Base-by-base conservation (phyloP, 1,140 invertebrate species). In the Cheumatopsyche charites region DNA sequence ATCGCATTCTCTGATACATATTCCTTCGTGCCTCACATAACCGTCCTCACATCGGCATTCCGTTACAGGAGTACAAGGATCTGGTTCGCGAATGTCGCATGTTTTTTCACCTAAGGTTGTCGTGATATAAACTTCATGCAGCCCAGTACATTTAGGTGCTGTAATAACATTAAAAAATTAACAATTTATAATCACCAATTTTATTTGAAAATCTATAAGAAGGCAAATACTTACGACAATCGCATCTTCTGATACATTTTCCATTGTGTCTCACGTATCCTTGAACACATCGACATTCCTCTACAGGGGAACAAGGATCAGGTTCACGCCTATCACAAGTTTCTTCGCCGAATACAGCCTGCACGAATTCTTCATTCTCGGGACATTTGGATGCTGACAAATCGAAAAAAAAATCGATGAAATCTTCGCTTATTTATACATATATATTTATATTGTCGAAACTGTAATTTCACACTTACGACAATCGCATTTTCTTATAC, bases 1-100 rank as follows among this genome's bases (percentile, higher is more conserved):
- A 21, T 47, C n/a, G 17, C 42, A 47, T 45, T 6, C 3, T 23
- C 11, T 66, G 13, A 66, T 66, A 19, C 63, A 66, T 26, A 4
- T 66, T 42, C 42, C 42, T 47, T 66, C 42, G 41, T 66, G 19
- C 21, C 63, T 66, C 6, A 66, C 63, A 23, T 19, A 66, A 17
- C 63, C 63, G 12, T 19, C 12, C 19, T n/a, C 19, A 45, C 63
- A 66, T 15, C 63, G 63, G 23, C 63, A 66, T 47, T 66, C 63
- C 7, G 6, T 66, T 11, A 66, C 63, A 9, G 63, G 63, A 11
- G 6, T 4, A 23, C 36, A 45, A 17, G 42, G 25, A 36, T 12
- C 19, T 15, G 47, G 11, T 23, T 47, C 21, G 23, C 6, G n/a
- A n/a, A 11, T 13, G 21, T 21, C 36, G 17, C 63, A 66, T 2